phyloP scores from a whole-genome alignment of 2,888 invertebrate species.

The Eledone cirrhosa region DNA sequence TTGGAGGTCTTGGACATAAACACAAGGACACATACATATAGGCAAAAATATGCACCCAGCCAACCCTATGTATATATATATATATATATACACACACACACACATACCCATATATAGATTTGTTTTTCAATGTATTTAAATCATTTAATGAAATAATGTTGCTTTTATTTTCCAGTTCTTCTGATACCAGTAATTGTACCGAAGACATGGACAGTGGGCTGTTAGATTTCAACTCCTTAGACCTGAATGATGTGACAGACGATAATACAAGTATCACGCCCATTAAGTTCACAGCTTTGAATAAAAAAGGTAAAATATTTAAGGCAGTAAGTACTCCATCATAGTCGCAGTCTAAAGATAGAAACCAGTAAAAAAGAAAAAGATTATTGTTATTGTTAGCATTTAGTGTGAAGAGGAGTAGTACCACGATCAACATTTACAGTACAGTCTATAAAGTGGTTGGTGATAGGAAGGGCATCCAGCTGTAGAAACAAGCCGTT shows the following conservation, averaged over 20 bases:
- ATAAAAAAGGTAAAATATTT: slow-evolving; percentile 38
- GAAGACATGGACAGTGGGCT: slow-evolving; percentile 43
- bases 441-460: no score
- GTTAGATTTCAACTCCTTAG: slow-evolving; percentile 57
- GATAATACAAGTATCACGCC: slow-evolving; percentile 57
- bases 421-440: no score
- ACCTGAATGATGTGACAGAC: slow-evolving; percentile 56
- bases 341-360: not conserved
- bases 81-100: no score
- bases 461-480: no score
- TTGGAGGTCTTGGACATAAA: no score
- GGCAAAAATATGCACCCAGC: no score
- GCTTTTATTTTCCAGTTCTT: not conserved
- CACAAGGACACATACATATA: no score
- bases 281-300: slow-evolving; percentile 49
- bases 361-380: not conserved
- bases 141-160: not conserved
- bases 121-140: no score
- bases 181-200: slow-evolving; percentile 34
- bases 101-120: no score
- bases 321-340: not conserved
- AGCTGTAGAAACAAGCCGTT: no score
- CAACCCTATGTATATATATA: no score
- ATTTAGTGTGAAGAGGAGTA: no score
- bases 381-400: not conserved